phyloP scores from a whole-genome alignment of 2,113 vertebrate genomes.

The Xerus inauris region DNA sequence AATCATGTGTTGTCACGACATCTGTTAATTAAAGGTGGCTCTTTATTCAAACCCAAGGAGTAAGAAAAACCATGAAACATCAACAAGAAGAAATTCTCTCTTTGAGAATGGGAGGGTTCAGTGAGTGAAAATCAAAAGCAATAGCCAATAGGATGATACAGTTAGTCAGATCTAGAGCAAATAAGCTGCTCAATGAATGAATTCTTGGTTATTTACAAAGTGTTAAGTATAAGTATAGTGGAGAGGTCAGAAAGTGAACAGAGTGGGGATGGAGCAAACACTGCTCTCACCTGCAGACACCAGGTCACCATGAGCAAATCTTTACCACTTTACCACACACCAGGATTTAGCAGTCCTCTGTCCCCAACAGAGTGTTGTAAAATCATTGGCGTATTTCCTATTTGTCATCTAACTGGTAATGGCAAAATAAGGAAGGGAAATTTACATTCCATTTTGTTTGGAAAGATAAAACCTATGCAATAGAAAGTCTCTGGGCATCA shows the following conservation, averaged over 20 bases:
- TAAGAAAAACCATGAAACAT: neutral
- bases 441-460: neutral
- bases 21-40: conserved; percentile 2
- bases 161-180: neutral
- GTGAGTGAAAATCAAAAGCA: neutral
- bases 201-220: neutral
- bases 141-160: neutral
- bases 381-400: neutral
- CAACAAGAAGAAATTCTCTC: neutral
- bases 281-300: neutral
- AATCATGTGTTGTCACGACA: neutral
- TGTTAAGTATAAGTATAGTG: neutral
- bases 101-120: neutral
- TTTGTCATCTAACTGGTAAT: neutral
- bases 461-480: neutral
- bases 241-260: neutral
- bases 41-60: neutral
- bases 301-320: neutral
- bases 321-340: neutral
- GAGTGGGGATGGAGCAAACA: rapidly evolving
- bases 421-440: neutral
- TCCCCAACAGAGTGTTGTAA: neutral
- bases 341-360: neutral
- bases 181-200: neutral
- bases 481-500: neutral